phyloP scores from a whole-genome alignment of 2,888 invertebrate species.

The Callosobruchus maculatus region DNA sequence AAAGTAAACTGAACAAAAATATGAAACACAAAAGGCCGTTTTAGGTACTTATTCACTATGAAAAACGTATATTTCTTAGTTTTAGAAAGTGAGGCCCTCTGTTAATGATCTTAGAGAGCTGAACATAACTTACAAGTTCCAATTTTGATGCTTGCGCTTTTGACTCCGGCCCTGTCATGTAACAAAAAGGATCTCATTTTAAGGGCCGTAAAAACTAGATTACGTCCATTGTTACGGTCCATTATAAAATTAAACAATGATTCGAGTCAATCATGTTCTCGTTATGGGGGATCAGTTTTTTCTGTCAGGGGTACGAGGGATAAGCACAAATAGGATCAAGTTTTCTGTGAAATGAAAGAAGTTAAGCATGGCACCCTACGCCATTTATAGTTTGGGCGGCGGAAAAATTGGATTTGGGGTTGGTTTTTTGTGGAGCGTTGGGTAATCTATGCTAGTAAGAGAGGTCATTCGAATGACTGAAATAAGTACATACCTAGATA shows the following conservation, averaged over 20 bases:
- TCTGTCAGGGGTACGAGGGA: neutral
- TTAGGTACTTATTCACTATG: no score
- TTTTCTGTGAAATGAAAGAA: neutral
- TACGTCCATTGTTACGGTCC: neutral
- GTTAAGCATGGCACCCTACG: neutral
- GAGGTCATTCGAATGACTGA: no score
- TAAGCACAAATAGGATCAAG: neutral
- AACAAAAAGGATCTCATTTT: neutral
- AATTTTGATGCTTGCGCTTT: no score
- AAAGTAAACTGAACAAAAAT: no score
- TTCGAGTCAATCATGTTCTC: conserved; percentile 38
- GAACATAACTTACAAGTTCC: no score
- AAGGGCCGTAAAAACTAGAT: neutral
- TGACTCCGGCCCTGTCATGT: neutral
- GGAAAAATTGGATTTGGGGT: neutral
- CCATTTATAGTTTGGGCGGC: neutral
- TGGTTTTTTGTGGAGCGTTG: neutral
- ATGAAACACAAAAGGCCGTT: no score
- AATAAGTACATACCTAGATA: no score
- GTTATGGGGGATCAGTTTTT: conserved; percentile 25
- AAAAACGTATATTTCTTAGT: no score
- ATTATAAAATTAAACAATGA: neutral
- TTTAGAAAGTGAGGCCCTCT: no score
- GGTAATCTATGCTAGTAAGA: neutral
- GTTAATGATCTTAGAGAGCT: no score